phyloP scores from a whole-genome alignment of 2,888 invertebrate genomes.

The Idaea aversata region DNA sequence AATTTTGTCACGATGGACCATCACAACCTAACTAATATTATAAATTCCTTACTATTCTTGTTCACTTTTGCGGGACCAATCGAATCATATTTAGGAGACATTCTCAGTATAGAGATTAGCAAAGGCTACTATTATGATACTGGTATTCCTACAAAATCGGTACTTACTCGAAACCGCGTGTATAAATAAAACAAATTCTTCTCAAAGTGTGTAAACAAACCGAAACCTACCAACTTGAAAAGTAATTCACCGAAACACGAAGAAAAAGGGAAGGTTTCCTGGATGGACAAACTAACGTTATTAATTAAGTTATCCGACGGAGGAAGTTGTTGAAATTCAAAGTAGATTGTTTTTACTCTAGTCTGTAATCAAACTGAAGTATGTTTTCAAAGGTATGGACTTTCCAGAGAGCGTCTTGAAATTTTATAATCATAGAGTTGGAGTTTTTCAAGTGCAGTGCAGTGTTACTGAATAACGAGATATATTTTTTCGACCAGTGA shows the following conservation, averaged over 20 bases:
- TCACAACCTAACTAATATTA: too few relatives aligned
- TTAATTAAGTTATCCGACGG: constrained; percentile 65
- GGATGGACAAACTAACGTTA: constrained; percentile 44
- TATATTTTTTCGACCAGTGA: not conserved
- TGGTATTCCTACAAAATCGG: too few relatives aligned
- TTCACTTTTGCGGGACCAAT: too few relatives aligned
- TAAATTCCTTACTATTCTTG: too few relatives aligned
- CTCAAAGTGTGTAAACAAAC: constrained; percentile 1
- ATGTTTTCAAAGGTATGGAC: constrained; percentile 49
- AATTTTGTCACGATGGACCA: too few relatives aligned
- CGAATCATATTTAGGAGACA: too few relatives aligned
- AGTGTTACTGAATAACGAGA: not conserved
- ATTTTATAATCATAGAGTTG: constrained; percentile 39
- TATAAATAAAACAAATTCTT: too few relatives aligned
- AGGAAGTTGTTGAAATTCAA: constrained; percentile 50
- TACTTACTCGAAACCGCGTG: too few relatives aligned
- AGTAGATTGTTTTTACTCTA: constrained; percentile 63
- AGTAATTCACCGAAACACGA: constrained; percentile 22
- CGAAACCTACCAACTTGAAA: constrained; percentile 12
- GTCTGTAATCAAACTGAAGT: constrained; percentile 58
- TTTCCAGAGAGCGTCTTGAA: constrained; percentile 25
- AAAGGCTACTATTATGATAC: too few relatives aligned
- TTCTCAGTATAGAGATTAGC: too few relatives aligned
- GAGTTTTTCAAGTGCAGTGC: not conserved
- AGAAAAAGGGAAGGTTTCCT: constrained; percentile 12